phyloP scores from a whole-genome alignment of 2,113 vertebrate genomes.

The Muntiacus muntjak region DNA sequence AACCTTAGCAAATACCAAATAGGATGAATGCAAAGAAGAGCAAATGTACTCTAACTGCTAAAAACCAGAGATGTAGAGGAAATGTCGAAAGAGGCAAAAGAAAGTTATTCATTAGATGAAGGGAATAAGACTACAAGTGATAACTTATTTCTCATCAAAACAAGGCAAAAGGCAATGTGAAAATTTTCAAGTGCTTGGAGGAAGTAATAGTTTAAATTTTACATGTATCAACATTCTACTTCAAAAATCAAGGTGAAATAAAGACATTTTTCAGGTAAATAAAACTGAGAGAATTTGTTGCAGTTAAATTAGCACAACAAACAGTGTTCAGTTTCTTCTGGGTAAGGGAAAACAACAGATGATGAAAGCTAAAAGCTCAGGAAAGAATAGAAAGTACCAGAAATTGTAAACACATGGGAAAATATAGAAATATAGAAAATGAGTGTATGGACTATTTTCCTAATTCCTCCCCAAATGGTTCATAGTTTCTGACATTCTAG shows the following conservation, averaged over 20 bases:
- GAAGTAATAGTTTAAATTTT: neutral
- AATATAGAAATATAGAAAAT: neutral
- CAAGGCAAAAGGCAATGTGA: neutral
- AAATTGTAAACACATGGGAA: neutral
- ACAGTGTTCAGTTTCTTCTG: neutral
- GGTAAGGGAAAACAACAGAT: neutral
- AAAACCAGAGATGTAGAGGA: neutral
- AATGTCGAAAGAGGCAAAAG: neutral
- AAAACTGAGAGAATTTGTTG: neutral
- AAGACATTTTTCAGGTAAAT: neutral
- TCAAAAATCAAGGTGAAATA: neutral
- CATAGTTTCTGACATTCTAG: neutral
- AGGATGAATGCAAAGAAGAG: neutral
- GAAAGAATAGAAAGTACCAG: neutral
- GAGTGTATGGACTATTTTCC: neutral
- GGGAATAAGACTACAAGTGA: neutral
- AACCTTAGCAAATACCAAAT: neutral
- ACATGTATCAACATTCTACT: neutral
- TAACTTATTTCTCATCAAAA: neutral
- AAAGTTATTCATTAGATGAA: neutral
- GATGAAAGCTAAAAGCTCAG: neutral
- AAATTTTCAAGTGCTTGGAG: neutral
- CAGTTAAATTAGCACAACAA: neutral
- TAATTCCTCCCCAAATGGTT: neutral
- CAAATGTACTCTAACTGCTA: neutral